phyloP scores from a whole-genome alignment of 64 coral and sea anemone genomes.

The Porites lutea region DNA sequence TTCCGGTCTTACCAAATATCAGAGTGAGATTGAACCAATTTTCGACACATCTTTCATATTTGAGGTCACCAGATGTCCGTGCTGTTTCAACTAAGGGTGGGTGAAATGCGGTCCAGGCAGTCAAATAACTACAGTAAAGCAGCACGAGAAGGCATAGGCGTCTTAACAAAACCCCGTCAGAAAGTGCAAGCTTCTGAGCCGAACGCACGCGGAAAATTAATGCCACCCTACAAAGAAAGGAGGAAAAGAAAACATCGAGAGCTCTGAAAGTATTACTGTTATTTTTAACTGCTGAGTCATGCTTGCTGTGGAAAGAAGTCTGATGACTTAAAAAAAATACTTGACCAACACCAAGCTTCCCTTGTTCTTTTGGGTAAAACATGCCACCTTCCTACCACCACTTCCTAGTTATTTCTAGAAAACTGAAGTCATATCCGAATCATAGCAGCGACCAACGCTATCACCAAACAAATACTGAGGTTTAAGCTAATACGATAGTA shows the following conservation, averaged over 20 bases:
- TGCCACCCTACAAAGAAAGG: conserved; percentile 46
- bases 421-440: too few species aligned
- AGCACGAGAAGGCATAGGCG: conserved; percentile 40
- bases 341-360: too few species aligned
- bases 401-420: too few species aligned
- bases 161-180: conserved; percentile 59
- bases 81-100: conserved; percentile 16
- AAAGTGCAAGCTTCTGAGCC: conserved; percentile 59
- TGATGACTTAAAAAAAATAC: too few species aligned
- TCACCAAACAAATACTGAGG: too few species aligned
- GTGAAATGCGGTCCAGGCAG: conserved; percentile 54
- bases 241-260: neutral
- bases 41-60: conserved; percentile 54
- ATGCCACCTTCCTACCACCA: too few species aligned
- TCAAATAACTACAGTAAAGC: conserved; percentile 32
- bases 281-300: too few species aligned
- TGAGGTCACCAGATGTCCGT: conserved; percentile 45
- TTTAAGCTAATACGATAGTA: too few species aligned
- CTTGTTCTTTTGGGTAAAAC: too few species aligned
- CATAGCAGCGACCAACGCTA: too few species aligned
- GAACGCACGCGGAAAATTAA: conserved; percentile 80
- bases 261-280: too few species aligned
- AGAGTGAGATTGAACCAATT: conserved; percentile 45
- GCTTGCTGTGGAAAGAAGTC: too few species aligned
- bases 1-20: conserved; percentile 18